A percentile compares a stretch with the other conserved stretches of the same genome.
Conservation (phyloP, 2,888 invertebrate species). For the Falcaria lacertinaria region DNA sequence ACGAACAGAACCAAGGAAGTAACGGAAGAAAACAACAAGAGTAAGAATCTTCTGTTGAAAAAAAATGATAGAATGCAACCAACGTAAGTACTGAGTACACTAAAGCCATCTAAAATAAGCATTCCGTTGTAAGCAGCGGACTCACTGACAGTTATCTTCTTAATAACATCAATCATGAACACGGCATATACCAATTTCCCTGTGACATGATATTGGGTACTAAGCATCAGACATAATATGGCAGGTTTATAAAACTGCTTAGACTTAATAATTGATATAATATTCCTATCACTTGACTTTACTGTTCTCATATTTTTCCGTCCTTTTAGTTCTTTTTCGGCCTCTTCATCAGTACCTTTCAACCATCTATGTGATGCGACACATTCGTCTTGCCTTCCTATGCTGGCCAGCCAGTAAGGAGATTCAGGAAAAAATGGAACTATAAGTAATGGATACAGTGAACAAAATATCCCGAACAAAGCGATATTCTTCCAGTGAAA, state of each 20-base stretch:
- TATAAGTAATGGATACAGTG: conserved; percentile 8
- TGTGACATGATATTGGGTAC: conserved; percentile 20
- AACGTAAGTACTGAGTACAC: conserved; percentile 36
- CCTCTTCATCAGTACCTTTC: neutral
- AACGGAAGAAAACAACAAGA: conserved; percentile 34
- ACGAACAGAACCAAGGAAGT: conserved; percentile 41
- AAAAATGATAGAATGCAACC: conserved; percentile 47
- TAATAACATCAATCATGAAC: conserved; percentile 46
- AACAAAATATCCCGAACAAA: conserved; percentile 11
- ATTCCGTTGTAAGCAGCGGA: conserved; percentile 32
- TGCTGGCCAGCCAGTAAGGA: conserved; percentile 21
- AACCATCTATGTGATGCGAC: neutral
- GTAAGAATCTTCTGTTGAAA: conserved; percentile 40
- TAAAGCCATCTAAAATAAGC: neutral
- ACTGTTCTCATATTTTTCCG: neutral
- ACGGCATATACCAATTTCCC: conserved; percentile 40
- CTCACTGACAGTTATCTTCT: conserved; percentile 40
- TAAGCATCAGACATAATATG: conserved; percentile 21
- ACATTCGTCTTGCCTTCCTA: conserved; percentile 20
- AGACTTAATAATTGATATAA: neutral
- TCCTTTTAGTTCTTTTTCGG: neutral
- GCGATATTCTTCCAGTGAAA: conserved; percentile 18
- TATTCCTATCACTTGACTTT: neutral
- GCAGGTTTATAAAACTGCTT: conserved; percentile 34
- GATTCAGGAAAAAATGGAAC: conserved; percentile 22